phyloP scores from a whole-genome alignment of 64 coral and sea anemone species.

The Montipora cactus region DNA sequence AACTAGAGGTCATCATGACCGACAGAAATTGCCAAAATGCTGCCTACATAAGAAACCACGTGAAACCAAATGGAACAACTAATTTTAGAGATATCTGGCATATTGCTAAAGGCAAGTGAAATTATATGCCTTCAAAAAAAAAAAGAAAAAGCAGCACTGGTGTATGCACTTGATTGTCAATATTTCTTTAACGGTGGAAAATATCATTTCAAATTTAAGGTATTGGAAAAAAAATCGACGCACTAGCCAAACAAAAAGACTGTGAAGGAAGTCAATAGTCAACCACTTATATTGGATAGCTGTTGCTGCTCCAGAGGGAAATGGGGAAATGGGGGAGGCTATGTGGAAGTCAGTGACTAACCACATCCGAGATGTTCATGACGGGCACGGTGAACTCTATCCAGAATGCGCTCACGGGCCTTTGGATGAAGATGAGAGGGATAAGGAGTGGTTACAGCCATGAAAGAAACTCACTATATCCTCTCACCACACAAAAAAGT shows the following conservation, averaged over 20 bases:
- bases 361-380: slow-evolving; percentile 60
- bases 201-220: neutral
- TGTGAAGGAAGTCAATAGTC: neutral
- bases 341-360: slow-evolving; percentile 54
- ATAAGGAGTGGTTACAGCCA: neutral
- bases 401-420: slow-evolving; percentile 42
- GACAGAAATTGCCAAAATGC: slow-evolving; percentile 8
- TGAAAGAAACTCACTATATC: neutral
- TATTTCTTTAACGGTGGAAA: neutral
- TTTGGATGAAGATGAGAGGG: slow-evolving; percentile 45
- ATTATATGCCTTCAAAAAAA: too few relatives aligned
- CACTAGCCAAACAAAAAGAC: slow-evolving; percentile 6
- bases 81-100: neutral
- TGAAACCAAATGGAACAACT: neutral
- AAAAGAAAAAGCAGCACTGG: neutral
- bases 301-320: slow-evolving; percentile 39
- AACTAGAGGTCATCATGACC: slow-evolving; percentile 4
- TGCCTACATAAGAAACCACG: neutral
- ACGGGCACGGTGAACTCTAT: slow-evolving; percentile 11
- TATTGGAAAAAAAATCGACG: neutral
- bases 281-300: slow-evolving; percentile 68
- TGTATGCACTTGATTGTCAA: neutral
- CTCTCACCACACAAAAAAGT: neutral
- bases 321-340: slow-evolving; percentile 61
- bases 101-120: too few relatives aligned